Evolutionary conservation across 2,797 vertebrate species (phyloP).

Genomic region (Tamandua tetradactyla): DNA sequence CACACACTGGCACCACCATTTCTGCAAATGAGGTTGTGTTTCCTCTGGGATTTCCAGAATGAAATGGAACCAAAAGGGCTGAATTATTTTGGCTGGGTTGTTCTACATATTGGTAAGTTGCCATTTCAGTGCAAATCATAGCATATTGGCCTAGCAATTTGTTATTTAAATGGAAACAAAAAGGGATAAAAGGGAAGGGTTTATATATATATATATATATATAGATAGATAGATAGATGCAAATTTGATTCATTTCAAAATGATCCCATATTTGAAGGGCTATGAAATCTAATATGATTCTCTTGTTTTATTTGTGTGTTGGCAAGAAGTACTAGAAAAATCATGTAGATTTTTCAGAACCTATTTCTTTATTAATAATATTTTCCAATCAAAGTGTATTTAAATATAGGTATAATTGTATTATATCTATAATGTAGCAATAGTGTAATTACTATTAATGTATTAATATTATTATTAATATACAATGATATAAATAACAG

Average conservation of each 20-base stretch:
- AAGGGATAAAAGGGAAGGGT: slow-evolving; percentile 31
- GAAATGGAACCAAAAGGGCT: neutral
- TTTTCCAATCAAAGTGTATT: slow-evolving; percentile 44
- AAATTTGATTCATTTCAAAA: neutral
- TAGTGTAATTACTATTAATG: neutral
- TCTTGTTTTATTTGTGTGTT: neutral
- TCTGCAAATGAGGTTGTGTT: slow-evolving; percentile 23
- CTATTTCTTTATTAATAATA: neutral
- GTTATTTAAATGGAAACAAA: neutral
- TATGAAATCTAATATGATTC: neutral
- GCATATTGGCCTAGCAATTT: neutral
- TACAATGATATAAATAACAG: neutral
- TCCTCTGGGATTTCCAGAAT: slow-evolving; percentile 25
- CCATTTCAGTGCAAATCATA: neutral
- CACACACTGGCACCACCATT: neutral
- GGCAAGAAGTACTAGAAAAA: neutral
- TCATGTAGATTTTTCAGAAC: neutral
- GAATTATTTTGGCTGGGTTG: neutral
- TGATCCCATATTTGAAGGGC: neutral
- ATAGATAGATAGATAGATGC: no score
- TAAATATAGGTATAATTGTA: neutral
- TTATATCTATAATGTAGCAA: neutral
- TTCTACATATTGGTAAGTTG: neutral
- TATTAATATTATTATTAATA: neutral
- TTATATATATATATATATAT: neutral